Evolutionary conservation across 64 coral and sea anemone genomes (phyloP), one percentile per base, ranked within the genome.

Genomic region (Hydrozoanthus tunicans): DNA sequence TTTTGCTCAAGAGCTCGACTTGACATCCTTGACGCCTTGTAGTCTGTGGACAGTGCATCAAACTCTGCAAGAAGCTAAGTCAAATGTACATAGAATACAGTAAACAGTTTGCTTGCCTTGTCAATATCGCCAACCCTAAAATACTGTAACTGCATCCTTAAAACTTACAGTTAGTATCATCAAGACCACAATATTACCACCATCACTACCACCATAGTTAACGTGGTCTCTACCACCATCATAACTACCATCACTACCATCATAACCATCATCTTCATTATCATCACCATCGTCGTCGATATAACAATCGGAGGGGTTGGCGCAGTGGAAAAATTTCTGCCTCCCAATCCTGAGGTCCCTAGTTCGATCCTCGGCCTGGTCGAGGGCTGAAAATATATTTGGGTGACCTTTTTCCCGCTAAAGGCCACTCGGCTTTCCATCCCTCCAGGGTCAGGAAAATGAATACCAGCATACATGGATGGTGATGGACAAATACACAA

Each of bases 51-150:
- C 53, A 96, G 76, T 12, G 93, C 90, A 89, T 96, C 95, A 96
- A 91, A 96, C 88, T 96, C 95, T 67, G 60, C 68, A 58, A 96
- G 90, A 70, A 96, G 93, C 95, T 96, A 72, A 15, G 25, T 59
- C 7, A 64, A 82, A 81, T 59, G 53, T 79, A 93, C 10, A 58
- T 13, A 53, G 27, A 78, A 58, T 62, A 54, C 51, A 62, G 54
- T 70, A 13, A 23, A 32, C 9, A 83, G 10, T 1, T 43, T 43
- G 43, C 4, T 63, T 51, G 20, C 25, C 26, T 15, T 43, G 32
- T 43, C 0, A 43, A 43, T 43, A 43, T 43, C 32, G 32, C 32
- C 32, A 43, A 43, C 32, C 2, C 32, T 43, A 43, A 43, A 43
- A 1, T 43, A 43, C 32, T 43, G 32, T 43, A 43, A 43, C 32